Evolutionary conservation across 1,140 invertebrate genomes (phyloP).

Genomic region (Drosophila tsacasi): DNA sequence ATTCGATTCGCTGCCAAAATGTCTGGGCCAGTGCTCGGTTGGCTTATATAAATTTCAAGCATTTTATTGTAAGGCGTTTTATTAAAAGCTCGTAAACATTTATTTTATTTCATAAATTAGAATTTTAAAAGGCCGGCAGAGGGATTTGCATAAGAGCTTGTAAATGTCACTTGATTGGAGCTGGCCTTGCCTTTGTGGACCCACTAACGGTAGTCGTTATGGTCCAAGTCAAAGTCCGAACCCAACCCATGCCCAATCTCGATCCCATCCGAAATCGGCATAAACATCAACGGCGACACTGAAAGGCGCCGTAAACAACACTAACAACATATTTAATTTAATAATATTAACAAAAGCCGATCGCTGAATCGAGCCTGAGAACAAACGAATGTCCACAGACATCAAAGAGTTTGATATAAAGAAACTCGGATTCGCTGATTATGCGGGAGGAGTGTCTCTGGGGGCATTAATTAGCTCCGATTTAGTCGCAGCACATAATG

Average conservation of each 20-base stretch:
- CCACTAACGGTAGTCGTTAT: slow-evolving; percentile 72
- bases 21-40: slow-evolving; percentile 45
- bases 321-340: slow-evolving; percentile 81
- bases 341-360: slow-evolving; percentile 80
- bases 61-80: slow-evolving; percentile 81
- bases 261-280: slow-evolving; percentile 23
- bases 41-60: slow-evolving; percentile 79
- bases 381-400: slow-evolving; percentile 63
- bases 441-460: slow-evolving; percentile 80
- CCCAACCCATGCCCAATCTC: slow-evolving; percentile 21
- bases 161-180: slow-evolving; percentile 79
- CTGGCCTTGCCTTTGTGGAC: slow-evolving; percentile 51
- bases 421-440: slow-evolving; percentile 54
- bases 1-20: slow-evolving; percentile 69
- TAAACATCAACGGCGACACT: slow-evolving; percentile 40
- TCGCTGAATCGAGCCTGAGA: slow-evolving; percentile 60
- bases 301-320: slow-evolving; percentile 68
- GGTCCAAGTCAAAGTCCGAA: not conserved
- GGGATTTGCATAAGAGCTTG: slow-evolving; percentile 79
- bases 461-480: slow-evolving; percentile 80
- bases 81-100: slow-evolving; percentile 84
- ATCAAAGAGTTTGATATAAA: slow-evolving; percentile 39
- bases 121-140: slow-evolving; percentile 63
- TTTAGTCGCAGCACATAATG: slow-evolving; percentile 66
- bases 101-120: slow-evolving; percentile 82